phyloP scores from a whole-genome alignment of 2,888 invertebrate species.

The Cosmorhoe ocellata region DNA sequence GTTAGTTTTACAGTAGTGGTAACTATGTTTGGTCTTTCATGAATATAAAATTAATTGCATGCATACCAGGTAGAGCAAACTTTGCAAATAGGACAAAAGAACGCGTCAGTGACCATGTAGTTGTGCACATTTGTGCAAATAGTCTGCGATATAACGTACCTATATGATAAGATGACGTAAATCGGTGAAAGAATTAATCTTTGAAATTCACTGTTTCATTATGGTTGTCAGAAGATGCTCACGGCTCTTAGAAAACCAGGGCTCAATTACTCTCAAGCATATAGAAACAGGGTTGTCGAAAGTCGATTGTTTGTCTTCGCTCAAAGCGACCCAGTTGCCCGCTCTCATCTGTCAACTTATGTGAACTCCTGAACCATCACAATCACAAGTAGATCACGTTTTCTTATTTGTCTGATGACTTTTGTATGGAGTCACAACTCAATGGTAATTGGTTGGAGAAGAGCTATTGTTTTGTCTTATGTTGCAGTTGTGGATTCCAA shows the following conservation, averaged over 20 bases:
- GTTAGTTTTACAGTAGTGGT: not conserved
- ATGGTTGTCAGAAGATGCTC: no score
- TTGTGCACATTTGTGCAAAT: slow-evolving; percentile 24
- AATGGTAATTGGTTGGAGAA: slow-evolving; percentile 8
- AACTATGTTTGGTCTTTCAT: not conserved
- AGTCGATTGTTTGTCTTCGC: slow-evolving; percentile 53
- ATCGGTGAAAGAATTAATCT: no score
- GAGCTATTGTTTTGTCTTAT: slow-evolving; percentile 12
- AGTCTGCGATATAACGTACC: not conserved
- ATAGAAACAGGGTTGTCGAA: slow-evolving; percentile 52
- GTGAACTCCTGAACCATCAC: slow-evolving; percentile 58
- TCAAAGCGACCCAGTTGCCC: slow-evolving; percentile 36
- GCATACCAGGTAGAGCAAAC: slow-evolving; percentile 21
- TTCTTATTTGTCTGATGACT: slow-evolving; percentile 25
- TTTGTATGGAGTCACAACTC: slow-evolving; percentile 10
- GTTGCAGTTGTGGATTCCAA: not conserved
- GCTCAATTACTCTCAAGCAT: slow-evolving; percentile 19
- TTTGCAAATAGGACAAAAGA: slow-evolving; percentile 14
- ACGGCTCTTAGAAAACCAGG: not conserved
- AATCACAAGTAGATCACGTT: slow-evolving; percentile 33
- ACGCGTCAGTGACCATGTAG: slow-evolving; percentile 13
- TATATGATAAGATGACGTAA: no score
- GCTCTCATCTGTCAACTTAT: slow-evolving; percentile 48
- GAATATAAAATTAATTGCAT: slow-evolving; percentile 26
- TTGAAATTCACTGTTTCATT: no score